Conservation (phyloP, 1,140 invertebrate species). For the Saxidomus purpurata region DNA sequence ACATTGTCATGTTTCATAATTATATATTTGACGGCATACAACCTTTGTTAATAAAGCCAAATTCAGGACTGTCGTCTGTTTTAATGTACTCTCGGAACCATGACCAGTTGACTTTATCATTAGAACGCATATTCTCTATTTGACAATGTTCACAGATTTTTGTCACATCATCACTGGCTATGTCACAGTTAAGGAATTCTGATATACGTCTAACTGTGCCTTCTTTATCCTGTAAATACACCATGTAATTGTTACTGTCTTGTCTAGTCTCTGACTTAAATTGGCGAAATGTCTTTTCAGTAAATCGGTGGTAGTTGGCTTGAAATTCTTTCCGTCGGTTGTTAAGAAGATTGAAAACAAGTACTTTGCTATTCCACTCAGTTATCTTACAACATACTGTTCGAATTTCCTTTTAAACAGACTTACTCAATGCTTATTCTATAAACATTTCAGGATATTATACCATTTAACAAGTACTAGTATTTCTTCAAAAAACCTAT, state of each 20-base stretch:
- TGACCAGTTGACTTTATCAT: constrained; percentile 32
- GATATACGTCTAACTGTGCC: not conserved
- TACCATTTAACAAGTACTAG: not conserved
- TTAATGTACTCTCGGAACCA: not conserved
- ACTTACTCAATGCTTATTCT: not conserved
- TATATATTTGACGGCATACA: too few relatives aligned
- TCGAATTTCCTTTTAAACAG: not conserved
- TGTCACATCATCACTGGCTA: not conserved
- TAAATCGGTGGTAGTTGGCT: too few relatives aligned
- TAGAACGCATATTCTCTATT: constrained; percentile 4
- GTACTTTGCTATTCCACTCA: too few relatives aligned
- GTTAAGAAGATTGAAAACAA: too few relatives aligned
- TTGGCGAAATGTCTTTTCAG: too few relatives aligned
- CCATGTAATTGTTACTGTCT: too few relatives aligned
- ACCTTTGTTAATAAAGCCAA: constrained; percentile 45
- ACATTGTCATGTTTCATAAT: too few relatives aligned
- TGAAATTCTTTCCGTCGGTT: too few relatives aligned
- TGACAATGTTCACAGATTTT: constrained; percentile 36
- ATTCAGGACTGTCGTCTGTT: not conserved
- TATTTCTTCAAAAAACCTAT: not conserved
- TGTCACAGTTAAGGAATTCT: not conserved
- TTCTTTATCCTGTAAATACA: not conserved
- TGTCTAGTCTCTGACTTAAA: too few relatives aligned
- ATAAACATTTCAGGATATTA: not conserved
- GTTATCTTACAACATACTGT: not conserved